Base-by-base conservation (phyloP, 2,113 vertebrate species). In the Perognathus longimembris region DNA sequence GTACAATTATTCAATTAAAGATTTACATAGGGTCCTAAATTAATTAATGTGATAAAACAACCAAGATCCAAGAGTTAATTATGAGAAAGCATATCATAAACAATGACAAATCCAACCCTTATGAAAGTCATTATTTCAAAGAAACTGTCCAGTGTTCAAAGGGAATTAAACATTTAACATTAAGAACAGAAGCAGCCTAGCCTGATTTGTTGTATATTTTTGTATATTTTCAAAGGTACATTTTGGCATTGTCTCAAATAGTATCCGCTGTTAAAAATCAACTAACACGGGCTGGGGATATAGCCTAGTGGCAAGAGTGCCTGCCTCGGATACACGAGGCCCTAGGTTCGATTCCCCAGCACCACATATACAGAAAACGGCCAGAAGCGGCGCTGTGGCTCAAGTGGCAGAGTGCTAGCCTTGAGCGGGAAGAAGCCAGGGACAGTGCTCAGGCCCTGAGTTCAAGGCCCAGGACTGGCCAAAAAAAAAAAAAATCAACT, bases 131-230 rank as follows among this genome's bases (percentile, higher is more conserved):
- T 96, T 98, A 98, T 98, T 97, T 98, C 97, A 94, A 96, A 97
- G 96, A 97, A 98, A 97, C 91, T 97, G 83, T 92, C 96, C 96
- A 73, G 97, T 98, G 96, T 98, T 97, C 97, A 95, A 97, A 97
- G 98, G 90, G 94, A 97, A 75, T 97, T 98, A 97, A 98, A 97
- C 97, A 97, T 81, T 98, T 98, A 98, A 98, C 98, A 98, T 97
- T 97, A 97, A 98, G 97, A 98, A 98, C 96, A 98, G 96, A 98
- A 95, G 97, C 97, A 95, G 96, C 96, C 54, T 93, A 95, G 96
- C 95, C 95, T 94, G 96, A 82, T 97, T 94, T 92, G 95, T 95
- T 90, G 97, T 88, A 92, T 96, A 97, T 97, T 97, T 89, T 95
- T 90, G 97, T 88, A 92, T 96, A 97, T 97, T 97, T 89, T 92